Percentiles rank a stretch among this genome's conserved stretches.
Evolutionary conservation across 30 jellyfish, hydroid and myxozoan genomes (phyloP).

Genomic region (Aurelia aurita complex sp. Pacific): DNA sequence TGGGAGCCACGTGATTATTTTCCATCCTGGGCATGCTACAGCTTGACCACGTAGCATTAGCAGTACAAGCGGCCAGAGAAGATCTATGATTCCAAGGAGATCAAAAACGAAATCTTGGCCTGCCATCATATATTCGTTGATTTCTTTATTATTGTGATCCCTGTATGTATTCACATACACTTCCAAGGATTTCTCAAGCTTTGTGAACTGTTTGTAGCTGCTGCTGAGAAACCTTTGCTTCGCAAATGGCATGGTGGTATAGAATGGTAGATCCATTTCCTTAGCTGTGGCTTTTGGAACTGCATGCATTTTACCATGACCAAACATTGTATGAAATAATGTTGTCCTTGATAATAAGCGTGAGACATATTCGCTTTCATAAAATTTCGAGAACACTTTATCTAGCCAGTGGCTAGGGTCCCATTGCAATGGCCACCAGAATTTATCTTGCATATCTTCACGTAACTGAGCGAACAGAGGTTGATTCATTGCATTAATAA

Average conservation of each 20-base stretch:
- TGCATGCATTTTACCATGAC: no score
- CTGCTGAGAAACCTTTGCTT: conserved; percentile 6
- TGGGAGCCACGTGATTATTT: conserved; percentile 1
- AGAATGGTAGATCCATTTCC: neutral
- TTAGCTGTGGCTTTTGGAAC: no score
- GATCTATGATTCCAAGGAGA: conserved; percentile 8
- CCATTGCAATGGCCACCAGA: no score
- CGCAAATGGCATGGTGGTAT: neutral
- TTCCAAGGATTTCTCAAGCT: conserved; percentile 19
- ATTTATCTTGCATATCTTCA: no score
- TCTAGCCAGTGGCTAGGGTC: no score
- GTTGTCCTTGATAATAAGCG: no score
- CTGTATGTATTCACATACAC: conserved; percentile 3
- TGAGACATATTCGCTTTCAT: no score
- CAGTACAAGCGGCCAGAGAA: neutral
- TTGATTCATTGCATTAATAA: no score
- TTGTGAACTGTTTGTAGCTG: neutral
- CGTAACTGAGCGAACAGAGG: no score
- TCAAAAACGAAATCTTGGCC: conserved; percentile 10
- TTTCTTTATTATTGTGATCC: neutral
- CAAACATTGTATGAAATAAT: no score
- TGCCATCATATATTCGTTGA: conserved; percentile 23
- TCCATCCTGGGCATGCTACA: conserved; percentile 7
- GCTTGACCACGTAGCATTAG: neutral
- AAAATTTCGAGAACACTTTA: no score